Evolutionary conservation across 2,113 vertebrate species (phyloP), one percentile per base, ranked within the genome.

Genomic region (Serinus canaria): DNA sequence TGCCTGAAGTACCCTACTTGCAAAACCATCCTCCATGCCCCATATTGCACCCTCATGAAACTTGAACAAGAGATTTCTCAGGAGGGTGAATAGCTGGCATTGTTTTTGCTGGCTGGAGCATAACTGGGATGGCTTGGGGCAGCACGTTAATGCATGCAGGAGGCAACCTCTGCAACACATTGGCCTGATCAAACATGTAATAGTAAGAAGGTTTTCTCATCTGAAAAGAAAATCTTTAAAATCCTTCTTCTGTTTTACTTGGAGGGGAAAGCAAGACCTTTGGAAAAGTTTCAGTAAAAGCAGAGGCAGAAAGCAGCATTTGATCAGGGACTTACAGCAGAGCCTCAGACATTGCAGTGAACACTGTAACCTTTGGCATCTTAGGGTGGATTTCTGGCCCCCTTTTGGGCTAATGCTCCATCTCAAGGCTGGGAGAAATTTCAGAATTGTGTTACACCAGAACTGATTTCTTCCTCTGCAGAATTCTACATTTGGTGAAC

Each of bases 291-390:
- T 63, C n/a, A 41, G 39, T 63, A 37, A 85, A 67, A 79, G 55
- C 27, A 66, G 67, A 52, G 44, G 25, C 22, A 62, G 68, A 83
- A 92, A 56, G 8, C 24, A n/a, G 30, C 8, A 16, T 39, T 82
- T 0, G 0, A 4, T 6, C 0, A 5, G 53, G 64, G 44, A 12
- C 53, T 91, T 49, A 14, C 0, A 66, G 74, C 33, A 20, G 9
- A 79, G 7, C 39, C n/a, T 44, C 75, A 53, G 58, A 23, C 2
- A 3, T 2, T 9, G 33, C 3, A 6, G 56, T 33, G 50, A 85
- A 20, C 0, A 0, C 56, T 56, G 66, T 21, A 62, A 59, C 13
- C 24, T 41, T 63, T 37, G 80, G 58, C 17, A 60, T 80, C 86
- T 83, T 24, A 11, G 11, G 19, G 62, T 35, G 47, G 23, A 50